Evolutionary conservation across 2,888 invertebrate genomes (phyloP).

Genomic region (Magallana nippona): DNA sequence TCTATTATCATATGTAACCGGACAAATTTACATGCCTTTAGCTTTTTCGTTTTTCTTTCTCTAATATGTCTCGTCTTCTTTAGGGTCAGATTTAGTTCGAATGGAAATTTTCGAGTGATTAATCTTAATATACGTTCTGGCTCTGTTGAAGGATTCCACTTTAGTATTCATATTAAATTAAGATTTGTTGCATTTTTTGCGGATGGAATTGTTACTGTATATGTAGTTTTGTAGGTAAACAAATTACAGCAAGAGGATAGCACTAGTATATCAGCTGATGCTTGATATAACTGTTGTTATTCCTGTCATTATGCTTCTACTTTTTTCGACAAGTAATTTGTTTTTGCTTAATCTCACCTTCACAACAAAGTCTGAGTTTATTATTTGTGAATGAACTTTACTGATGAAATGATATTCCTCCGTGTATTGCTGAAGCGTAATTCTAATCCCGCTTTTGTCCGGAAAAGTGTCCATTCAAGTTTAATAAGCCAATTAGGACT

Average conservation of each 20-base stretch:
- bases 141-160: neutral
- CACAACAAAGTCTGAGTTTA: neutral
- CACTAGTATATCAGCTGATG: too few species aligned
- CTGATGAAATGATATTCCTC: neutral
- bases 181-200: neutral
- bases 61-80: neutral
- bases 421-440: conserved; percentile 3
- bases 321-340: too few species aligned
- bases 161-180: neutral
- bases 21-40: conserved; percentile 41
- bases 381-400: conserved; percentile 12
- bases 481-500: conserved; percentile 32
- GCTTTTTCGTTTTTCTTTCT: neutral
- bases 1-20: conserved; percentile 29
- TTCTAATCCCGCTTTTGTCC: conserved; percentile 11
- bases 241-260: too few species aligned
- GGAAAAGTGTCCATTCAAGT: conserved; percentile 15
- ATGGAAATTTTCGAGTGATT: conserved; percentile 10
- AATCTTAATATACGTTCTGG: neutral
- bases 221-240: too few species aligned
- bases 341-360: neutral
- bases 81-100: neutral
- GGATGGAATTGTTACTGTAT: too few species aligned
- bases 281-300: too few species aligned
- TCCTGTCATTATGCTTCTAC: too few species aligned